Conservation (phyloP, 2,797 vertebrate genomes). For the Sebastiscus tertius region DNA sequence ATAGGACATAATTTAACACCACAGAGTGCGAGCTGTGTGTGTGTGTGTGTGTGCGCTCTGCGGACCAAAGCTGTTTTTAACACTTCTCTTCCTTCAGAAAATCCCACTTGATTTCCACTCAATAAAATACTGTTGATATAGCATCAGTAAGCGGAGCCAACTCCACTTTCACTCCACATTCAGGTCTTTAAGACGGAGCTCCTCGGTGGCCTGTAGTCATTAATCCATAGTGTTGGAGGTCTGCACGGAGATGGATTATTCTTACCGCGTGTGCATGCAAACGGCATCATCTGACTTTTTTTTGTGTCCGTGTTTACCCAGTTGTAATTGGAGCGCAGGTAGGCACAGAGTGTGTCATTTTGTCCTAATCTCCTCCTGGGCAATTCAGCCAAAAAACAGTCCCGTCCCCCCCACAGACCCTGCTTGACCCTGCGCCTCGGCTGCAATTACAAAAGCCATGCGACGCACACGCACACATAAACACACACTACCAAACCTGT, state of each 20-base stretch:
- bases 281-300: slow-evolving; percentile 41
- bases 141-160: slow-evolving; percentile 30
- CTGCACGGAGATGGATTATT: slow-evolving; percentile 65
- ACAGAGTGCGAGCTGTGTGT: slow-evolving; percentile 16
- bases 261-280: slow-evolving; percentile 44
- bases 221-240: slow-evolving; percentile 52
- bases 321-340: slow-evolving; percentile 72
- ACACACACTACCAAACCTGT: slow-evolving; percentile 78
- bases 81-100: slow-evolving; percentile 46
- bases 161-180: slow-evolving; percentile 21
- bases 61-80: slow-evolving; percentile 41
- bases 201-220: slow-evolving; percentile 48
- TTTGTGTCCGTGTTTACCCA: slow-evolving; percentile 67
- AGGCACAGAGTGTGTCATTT: slow-evolving; percentile 69
- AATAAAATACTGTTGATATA: slow-evolving; percentile 62
- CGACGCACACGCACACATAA: slow-evolving; percentile 41
- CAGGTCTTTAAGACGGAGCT: slow-evolving; percentile 31
- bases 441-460: slow-evolving; percentile 74
- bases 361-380: slow-evolving; percentile 75
- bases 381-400: slow-evolving; percentile 69
- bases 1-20: slow-evolving; percentile 23
- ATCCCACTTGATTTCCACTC: slow-evolving; percentile 61
- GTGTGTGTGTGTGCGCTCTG: background rate
- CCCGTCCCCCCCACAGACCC: slow-evolving; percentile 64
- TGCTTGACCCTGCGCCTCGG: slow-evolving; percentile 73